These are phyloP conservation scores for Hedya salicella DNA, from an alignment of 2,888 invertebrate genomes.

Conservation along the genomic window DNA sequence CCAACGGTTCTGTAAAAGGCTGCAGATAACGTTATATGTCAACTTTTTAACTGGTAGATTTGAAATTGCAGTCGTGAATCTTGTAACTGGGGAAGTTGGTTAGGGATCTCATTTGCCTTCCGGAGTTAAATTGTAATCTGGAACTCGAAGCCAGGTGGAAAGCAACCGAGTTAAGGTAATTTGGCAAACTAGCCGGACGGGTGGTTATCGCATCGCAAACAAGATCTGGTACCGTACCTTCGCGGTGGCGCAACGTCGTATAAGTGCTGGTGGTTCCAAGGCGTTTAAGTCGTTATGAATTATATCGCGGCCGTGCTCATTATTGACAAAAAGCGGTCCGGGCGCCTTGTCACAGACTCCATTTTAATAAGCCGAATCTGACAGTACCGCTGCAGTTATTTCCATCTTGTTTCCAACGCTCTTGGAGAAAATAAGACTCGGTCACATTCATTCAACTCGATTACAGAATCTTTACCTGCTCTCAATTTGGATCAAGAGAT, in stretches of 20 bases:
- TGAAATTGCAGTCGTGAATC: neutral
- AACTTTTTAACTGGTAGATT: neutral
- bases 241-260: conserved; percentile 1
- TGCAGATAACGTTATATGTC: neutral
- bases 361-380: conserved; percentile 73
- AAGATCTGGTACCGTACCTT: conserved; percentile 52
- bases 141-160: conserved; percentile 38
- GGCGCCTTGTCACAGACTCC: conserved; percentile 55
- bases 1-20: conserved; percentile 17
- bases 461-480: no score
- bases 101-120: conserved; percentile 17
- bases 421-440: conserved; percentile 1
- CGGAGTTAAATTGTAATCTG: conserved; percentile 23
- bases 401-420: conserved; percentile 2
- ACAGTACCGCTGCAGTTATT: conserved; percentile 48
- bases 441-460: no score
- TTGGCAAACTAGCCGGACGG: conserved; percentile 43
- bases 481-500: no score
- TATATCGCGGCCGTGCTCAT: conserved; percentile 48
- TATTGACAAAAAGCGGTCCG: conserved; percentile 61
- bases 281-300: conserved; percentile 15
- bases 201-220: conserved; percentile 57
- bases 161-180: conserved; percentile 39
- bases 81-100: conserved; percentile 11
- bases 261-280: neutral